These are phyloP conservation scores for Sycophila texana DNA, from an alignment of 2,888 invertebrate genomes.

Conservation along the genomic window DNA sequence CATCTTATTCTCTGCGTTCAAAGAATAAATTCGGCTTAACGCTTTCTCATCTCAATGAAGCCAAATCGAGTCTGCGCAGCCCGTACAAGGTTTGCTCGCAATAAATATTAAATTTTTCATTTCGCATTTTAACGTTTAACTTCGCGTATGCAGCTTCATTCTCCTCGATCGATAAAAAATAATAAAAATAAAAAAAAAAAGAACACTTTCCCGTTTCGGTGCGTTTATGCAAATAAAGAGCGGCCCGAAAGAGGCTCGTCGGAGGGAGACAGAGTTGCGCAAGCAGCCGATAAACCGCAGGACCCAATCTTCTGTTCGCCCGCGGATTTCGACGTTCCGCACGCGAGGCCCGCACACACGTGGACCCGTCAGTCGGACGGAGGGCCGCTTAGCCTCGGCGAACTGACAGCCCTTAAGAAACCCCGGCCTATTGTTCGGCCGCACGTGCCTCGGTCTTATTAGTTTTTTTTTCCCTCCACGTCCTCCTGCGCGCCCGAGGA, in stretches of 20 bases:
- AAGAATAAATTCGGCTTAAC: too few relatives aligned
- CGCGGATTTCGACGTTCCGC: neutral
- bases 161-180: neutral
- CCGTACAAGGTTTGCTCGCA: too few relatives aligned
- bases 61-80: too few relatives aligned
- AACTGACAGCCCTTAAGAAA: conserved; percentile 49
- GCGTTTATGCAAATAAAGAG: neutral
- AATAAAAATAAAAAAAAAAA: neutral
- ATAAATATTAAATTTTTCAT: too few relatives aligned
- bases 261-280: neutral
- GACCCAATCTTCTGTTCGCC: conserved; percentile 4
- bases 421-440: conserved; percentile 32
- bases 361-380: neutral
- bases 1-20: too few relatives aligned
- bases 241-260: neutral
- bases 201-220: neutral
- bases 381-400: conserved; percentile 10
- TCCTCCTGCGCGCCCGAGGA: neutral
- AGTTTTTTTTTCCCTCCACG: conserved; percentile 1
- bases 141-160: too few relatives aligned
- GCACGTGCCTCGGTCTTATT: conserved; percentile 2
- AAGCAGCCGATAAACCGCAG: neutral
- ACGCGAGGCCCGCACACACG: conserved; percentile 8
- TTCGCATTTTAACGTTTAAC: too few relatives aligned
- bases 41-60: too few relatives aligned